phyloP scores from a whole-genome alignment of 2,797 vertebrate genomes.

The Botia kubotai region DNA sequence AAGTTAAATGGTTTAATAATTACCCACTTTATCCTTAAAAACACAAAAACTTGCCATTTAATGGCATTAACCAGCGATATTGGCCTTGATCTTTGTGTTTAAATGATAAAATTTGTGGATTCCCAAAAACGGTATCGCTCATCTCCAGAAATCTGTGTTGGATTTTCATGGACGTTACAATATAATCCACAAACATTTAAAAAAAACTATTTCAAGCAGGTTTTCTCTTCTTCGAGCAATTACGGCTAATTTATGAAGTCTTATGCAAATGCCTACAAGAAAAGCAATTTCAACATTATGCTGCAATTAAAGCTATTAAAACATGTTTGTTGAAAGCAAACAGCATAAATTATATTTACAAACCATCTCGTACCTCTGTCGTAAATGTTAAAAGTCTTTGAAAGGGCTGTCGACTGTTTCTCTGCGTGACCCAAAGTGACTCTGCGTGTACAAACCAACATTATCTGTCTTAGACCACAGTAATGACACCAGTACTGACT shows the following conservation, averaged over 20 bases:
- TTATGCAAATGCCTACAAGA: conserved; percentile 31
- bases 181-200: background rate
- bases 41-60: background rate
- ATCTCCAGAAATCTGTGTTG: background rate
- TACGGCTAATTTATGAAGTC: conserved; percentile 37
- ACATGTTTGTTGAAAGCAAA: conserved; percentile 50
- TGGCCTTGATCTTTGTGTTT: conserved; percentile 1
- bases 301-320: conserved; percentile 41
- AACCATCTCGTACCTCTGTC: background rate
- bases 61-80: background rate
- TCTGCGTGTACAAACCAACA: conserved; percentile 13
- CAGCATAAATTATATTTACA: conserved; percentile 6
- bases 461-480: conserved; percentile 68
- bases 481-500: conserved; percentile 66
- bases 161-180: background rate
- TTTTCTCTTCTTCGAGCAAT: background rate
- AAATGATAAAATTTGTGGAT: background rate
- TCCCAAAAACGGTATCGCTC: too few relatives aligned
- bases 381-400: background rate
- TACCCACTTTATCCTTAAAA: background rate
- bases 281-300: conserved; percentile 11
- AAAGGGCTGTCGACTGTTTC: conserved; percentile 9
- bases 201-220: conserved; percentile 5
- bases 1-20: background rate
- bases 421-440: conserved; percentile 12